A percentile compares a stretch with the other conserved stretches of the same genome.
Evolutionary conservation across 2,113 vertebrate genomes (phyloP).

Genomic region (Egretta garzetta): DNA sequence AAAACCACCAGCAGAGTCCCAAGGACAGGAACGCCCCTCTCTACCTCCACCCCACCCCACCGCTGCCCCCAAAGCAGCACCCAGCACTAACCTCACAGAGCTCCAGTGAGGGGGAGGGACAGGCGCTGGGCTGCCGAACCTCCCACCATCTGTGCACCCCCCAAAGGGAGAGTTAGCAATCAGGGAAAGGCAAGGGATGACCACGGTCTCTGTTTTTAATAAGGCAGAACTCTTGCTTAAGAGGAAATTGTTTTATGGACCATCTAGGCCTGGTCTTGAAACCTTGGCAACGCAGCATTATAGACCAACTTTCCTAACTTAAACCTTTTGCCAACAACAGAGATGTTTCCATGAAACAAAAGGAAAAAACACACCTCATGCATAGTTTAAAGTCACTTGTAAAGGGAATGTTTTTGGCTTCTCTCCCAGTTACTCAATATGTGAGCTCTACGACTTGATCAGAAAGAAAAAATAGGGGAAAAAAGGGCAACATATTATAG

Average conservation of each 20-base stretch:
- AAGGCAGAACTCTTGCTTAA: conserved; percentile 22
- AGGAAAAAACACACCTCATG: conserved; percentile 30
- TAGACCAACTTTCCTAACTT: conserved; percentile 61
- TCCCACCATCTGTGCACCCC: background rate
- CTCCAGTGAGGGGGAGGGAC: background rate
- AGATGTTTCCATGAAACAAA: conserved; percentile 71
- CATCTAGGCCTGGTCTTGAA: conserved; percentile 39
- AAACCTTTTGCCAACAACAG: conserved; percentile 49
- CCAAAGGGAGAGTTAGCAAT: background rate
- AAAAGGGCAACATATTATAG: background rate
- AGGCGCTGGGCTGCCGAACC: rapidly evolving
- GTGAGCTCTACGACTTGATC: conserved; percentile 46
- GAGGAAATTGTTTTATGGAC: conserved; percentile 52
- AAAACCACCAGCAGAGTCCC: background rate
- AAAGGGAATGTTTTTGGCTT: conserved; percentile 51
- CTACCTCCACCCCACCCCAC: background rate
- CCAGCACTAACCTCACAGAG: background rate
- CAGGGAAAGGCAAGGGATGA: background rate
- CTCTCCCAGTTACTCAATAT: conserved; percentile 63
- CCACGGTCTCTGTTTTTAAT: background rate
- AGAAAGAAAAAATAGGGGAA: conserved; percentile 23
- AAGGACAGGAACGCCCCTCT: background rate
- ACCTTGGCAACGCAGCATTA: conserved; percentile 21
- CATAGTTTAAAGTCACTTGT: conserved; percentile 58
- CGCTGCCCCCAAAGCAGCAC: background rate